These are phyloP conservation scores for Matsumyia berberina DNA, from an alignment of 2,888 invertebrate species.

Conservation along the genomic window DNA sequence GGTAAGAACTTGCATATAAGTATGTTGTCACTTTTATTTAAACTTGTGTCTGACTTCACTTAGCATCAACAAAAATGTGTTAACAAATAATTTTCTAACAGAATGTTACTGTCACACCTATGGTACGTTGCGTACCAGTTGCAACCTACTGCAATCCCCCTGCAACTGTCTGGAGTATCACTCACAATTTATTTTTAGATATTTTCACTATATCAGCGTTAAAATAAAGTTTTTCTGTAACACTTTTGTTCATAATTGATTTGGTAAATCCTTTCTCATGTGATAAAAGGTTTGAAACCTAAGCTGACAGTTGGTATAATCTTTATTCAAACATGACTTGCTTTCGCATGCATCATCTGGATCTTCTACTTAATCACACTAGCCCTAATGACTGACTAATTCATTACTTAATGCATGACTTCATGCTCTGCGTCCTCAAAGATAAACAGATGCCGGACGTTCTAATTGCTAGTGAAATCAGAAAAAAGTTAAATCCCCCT, in stretches of 20 bases:
- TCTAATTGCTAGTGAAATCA: not conserved
- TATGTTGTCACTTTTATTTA: not conserved
- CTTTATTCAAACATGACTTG: not conserved
- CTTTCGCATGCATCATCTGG: too few relatives aligned
- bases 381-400: not conserved
- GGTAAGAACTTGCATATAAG: slow-evolving; percentile 21
- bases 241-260: slow-evolving; percentile 32
- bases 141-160: slow-evolving; percentile 4
- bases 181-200: slow-evolving; percentile 29
- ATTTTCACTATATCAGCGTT: not conserved
- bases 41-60: too few relatives aligned
- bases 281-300: not conserved
- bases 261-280: slow-evolving; percentile 23
- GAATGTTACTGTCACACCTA: slow-evolving; percentile 11
- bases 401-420: not conserved
- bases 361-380: too few relatives aligned
- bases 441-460: not conserved
- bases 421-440: too few relatives aligned
- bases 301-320: slow-evolving; percentile 7
- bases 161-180: not conserved
- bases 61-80: not conserved
- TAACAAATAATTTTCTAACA: not conserved
- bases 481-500: too few relatives aligned
- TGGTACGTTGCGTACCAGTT: slow-evolving; percentile 23
- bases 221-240: slow-evolving; percentile 30